Conservation (phyloP, 2,113 vertebrate genomes). For the Nothobranchius kuhntae region DNA sequence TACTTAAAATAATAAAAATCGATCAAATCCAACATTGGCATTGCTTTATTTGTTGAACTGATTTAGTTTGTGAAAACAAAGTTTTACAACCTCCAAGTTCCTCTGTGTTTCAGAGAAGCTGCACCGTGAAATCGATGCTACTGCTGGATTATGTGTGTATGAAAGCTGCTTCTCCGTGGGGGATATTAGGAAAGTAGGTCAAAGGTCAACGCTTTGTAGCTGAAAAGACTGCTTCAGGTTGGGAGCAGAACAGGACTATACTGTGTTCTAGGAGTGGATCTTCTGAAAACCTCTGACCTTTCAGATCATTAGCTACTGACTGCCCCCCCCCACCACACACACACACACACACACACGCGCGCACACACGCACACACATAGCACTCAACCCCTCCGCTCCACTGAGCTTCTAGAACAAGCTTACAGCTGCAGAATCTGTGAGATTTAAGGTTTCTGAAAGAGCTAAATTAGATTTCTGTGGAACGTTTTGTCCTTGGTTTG, state of each 20-base stretch:
- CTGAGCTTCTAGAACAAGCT: slow-evolving; percentile 15
- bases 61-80: no score
- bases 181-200: neutral
- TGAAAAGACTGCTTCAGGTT: slow-evolving; percentile 42
- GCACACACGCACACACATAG: slow-evolving; percentile 17
- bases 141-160: slow-evolving; percentile 10
- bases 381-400: slow-evolving; percentile 26
- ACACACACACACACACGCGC: no score
- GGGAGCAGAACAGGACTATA: slow-evolving; percentile 42
- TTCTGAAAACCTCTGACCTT: slow-evolving; percentile 57
- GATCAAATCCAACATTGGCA: no score
- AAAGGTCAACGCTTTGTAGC: slow-evolving; percentile 21
- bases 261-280: slow-evolving; percentile 68
- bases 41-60: no score
- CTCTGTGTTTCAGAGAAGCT: no score
- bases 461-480: neutral
- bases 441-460: neutral
- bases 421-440: slow-evolving; percentile 4
- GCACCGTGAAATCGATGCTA: neutral
- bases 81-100: no score
- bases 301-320: slow-evolving; percentile 59
- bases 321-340: no score
- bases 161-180: slow-evolving; percentile 22
- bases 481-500: no score
- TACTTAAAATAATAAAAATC: no score